Conservation (phyloP, 2,888 invertebrate genomes). For the Agapostemon virescens region DNA sequence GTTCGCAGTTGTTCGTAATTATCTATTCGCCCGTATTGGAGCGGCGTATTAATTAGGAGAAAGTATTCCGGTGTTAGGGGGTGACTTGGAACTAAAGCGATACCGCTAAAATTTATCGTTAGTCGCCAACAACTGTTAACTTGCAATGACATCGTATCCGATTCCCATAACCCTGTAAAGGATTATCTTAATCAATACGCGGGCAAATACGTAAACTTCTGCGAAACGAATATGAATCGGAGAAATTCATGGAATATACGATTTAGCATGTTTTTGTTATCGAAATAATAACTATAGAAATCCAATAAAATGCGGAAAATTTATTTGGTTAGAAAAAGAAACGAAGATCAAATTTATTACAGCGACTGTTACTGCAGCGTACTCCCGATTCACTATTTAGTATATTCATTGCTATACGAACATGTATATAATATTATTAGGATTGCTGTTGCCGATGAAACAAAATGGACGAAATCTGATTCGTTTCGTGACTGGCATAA, state of each 20-base stretch:
- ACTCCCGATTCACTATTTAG: too few relatives aligned
- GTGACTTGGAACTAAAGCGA: background rate
- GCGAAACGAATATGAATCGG: too few relatives aligned
- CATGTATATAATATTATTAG: too few relatives aligned
- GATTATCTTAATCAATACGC: background rate
- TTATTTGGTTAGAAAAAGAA: background rate
- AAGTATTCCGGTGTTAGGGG: background rate
- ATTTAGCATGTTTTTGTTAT: background rate
- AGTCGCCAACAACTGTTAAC: background rate
- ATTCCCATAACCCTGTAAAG: background rate
- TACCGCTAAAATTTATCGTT: background rate
- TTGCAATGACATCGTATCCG: background rate
- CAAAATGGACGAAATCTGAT: too few relatives aligned
- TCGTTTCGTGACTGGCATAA: too few relatives aligned
- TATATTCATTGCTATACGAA: too few relatives aligned
- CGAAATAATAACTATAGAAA: background rate
- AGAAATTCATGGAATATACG: background rate
- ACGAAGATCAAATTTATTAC: background rate
- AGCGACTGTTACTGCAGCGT: too few relatives aligned
- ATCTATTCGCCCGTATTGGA: background rate
- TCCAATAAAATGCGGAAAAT: background rate
- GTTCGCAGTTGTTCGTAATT: slow-evolving; percentile 9
- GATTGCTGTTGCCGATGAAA: too few relatives aligned
- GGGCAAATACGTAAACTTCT: background rate
- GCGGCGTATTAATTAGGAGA: background rate